Conservation (phyloP, 30 jellyfish, hydroid and myxozoan species). For the Aurelia coerulea region DNA sequence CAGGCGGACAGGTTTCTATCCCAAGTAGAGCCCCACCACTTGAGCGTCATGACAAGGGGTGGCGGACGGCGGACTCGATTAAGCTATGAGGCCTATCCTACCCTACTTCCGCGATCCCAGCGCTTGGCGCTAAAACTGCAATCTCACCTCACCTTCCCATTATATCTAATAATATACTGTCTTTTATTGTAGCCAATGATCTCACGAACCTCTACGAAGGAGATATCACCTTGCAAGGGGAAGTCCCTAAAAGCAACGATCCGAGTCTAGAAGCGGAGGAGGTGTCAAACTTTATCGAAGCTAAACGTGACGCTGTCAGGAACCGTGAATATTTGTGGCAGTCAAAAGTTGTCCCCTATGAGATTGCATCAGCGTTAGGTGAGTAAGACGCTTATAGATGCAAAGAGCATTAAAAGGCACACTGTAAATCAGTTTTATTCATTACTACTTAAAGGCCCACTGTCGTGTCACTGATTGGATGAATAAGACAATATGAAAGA, state of each 20-base stretch:
- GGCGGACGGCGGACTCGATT: too few relatives aligned
- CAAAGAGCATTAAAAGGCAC: not conserved
- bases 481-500: too few relatives aligned
- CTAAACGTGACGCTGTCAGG: slow-evolving; percentile 46
- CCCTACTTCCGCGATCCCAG: too few relatives aligned
- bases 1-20: too few relatives aligned
- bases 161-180: too few relatives aligned
- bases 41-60: too few relatives aligned
- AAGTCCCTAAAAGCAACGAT: not conserved
- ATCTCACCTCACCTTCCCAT: too few relatives aligned
- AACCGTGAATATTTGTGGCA: slow-evolving; percentile 47
- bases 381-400: not conserved
- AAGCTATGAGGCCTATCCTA: too few relatives aligned
- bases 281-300: not conserved
- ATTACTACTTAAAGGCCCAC: not conserved
- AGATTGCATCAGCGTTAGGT: slow-evolving; percentile 44
- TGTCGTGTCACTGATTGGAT: too few relatives aligned
- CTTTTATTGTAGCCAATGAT: not conserved
- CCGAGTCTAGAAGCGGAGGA: not conserved
- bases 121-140: too few relatives aligned
- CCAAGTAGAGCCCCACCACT: too few relatives aligned
- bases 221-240: slow-evolving; percentile 15
- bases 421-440: not conserved
- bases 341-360: slow-evolving; percentile 51
- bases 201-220: slow-evolving; percentile 61